A percentile compares a stretch with the other conserved stretches of the same genome.
Evolutionary conservation across 2,888 invertebrate species (phyloP).

Genomic region (Tetanocera ferruginea): DNA sequence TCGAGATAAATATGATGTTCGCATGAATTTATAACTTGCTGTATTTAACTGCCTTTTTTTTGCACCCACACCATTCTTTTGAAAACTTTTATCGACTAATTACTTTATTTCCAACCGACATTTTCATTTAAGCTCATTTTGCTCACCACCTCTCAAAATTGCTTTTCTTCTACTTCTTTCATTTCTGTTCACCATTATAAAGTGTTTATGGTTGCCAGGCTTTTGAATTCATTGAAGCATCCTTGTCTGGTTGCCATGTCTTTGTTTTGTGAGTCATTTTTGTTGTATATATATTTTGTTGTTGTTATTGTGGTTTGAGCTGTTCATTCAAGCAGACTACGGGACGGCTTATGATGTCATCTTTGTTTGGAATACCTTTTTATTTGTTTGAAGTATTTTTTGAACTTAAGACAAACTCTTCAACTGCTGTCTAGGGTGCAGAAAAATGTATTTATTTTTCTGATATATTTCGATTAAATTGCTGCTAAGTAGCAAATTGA

Average conservation of each 20-base stretch:
- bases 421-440: background rate
- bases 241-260: conserved; percentile 22
- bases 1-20: background rate
- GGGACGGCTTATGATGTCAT: conserved; percentile 12
- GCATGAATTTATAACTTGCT: too few relatives aligned
- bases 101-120: too few relatives aligned
- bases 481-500: background rate
- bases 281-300: background rate
- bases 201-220: conserved; percentile 16
- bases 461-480: too few relatives aligned
- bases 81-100: too few relatives aligned
- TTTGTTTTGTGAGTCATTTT: background rate
- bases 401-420: background rate
- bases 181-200: conserved; percentile 24
- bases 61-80: too few relatives aligned
- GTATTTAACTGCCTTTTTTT: too few relatives aligned
- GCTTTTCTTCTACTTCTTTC: background rate
- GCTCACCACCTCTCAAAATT: background rate
- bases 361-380: conserved; percentile 16
- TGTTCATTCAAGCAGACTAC: background rate
- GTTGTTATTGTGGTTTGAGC: background rate
- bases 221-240: conserved; percentile 19
- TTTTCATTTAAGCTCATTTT: background rate
- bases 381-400: conserved; percentile 9
- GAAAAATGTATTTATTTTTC: too few relatives aligned